Conservation (phyloP, 2,113 vertebrate genomes). For the Indicator maculatus region DNA sequence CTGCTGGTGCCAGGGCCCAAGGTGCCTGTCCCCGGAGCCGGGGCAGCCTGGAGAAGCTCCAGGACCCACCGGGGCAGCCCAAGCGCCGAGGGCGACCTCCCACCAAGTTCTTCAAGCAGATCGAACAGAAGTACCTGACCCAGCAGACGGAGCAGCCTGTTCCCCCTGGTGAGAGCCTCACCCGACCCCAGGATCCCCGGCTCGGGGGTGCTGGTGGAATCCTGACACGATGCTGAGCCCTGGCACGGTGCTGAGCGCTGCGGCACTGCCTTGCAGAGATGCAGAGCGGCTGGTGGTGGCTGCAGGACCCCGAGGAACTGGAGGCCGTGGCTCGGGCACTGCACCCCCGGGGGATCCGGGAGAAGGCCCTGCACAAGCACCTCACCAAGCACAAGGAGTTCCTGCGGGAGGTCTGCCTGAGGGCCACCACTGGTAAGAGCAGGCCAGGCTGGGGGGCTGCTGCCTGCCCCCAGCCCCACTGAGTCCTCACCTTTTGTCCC, state of each 20-base stretch:
- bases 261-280: slow-evolving; percentile 78
- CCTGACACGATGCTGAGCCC: background rate
- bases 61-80: slow-evolving; percentile 72
- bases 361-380: slow-evolving; percentile 93
- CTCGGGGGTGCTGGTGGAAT: fast-evolving
- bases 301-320: slow-evolving; percentile 85
- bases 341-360: slow-evolving; percentile 89
- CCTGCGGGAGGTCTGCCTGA: slow-evolving; percentile 86
- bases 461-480: fast-evolving
- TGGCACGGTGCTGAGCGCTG: background rate
- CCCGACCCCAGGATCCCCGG: fast-evolving
- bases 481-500: background rate
- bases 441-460: fast-evolving
- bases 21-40: slow-evolving; percentile 29
- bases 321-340: slow-evolving; percentile 82
- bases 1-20: slow-evolving; percentile 36
- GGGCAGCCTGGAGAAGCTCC: slow-evolving; percentile 54
- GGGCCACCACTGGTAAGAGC: slow-evolving; percentile 79
- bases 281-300: slow-evolving; percentile 95
- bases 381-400: slow-evolving; percentile 92
- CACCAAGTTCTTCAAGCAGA: slow-evolving; percentile 88
- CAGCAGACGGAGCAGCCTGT: slow-evolving; percentile 90
- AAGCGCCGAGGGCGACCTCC: slow-evolving; percentile 90
- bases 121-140: slow-evolving; percentile 91
- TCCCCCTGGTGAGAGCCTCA: slow-evolving; percentile 81